phyloP scores from a whole-genome alignment of 2,113 vertebrate species.

The Nestor notabilis region DNA sequence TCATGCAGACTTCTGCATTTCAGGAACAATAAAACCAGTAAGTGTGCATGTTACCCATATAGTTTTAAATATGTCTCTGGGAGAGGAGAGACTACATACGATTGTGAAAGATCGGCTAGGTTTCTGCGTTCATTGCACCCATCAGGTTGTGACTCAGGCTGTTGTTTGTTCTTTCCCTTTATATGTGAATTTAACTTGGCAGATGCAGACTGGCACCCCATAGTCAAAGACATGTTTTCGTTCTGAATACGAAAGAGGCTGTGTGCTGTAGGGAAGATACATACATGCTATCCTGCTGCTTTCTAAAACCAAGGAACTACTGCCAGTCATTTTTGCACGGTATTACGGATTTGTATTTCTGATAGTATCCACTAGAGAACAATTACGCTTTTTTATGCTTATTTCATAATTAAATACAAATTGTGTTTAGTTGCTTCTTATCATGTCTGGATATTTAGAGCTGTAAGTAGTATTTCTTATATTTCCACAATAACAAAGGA shows the following conservation, averaged over 20 bases:
- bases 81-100: background rate
- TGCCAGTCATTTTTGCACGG: background rate
- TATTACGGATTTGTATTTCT: background rate
- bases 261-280: background rate
- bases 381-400: background rate
- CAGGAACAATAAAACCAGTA: background rate
- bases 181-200: background rate
- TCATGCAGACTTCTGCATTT: background rate
- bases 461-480: background rate
- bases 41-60: fast-evolving
- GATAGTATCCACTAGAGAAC: background rate
- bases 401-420: background rate
- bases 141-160: background rate
- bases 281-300: background rate
- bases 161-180: background rate
- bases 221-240: background rate
- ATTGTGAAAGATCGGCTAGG: background rate
- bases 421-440: background rate
- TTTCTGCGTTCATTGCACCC: background rate
- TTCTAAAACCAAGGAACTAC: background rate
- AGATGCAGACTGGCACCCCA: background rate
- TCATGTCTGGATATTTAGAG: background rate
- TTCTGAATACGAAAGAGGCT: background rate
- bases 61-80: background rate
- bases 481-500: background rate